A percentile compares a stretch with the other conserved stretches of the same genome.
Evolutionary conservation across 2,797 vertebrate species (phyloP).

Genomic region (Galaxias olidus): DNA sequence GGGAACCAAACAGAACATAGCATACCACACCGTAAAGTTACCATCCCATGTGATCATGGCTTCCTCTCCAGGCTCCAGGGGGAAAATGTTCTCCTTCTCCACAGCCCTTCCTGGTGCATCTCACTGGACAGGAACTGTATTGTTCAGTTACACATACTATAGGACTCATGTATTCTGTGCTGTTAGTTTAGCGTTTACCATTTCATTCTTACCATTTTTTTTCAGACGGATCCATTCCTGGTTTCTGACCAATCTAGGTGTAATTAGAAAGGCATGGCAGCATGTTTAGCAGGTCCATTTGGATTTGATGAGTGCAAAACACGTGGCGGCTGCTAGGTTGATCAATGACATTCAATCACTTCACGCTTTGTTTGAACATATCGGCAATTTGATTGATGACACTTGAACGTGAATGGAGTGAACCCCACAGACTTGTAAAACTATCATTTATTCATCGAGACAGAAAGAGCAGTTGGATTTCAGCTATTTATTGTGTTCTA

Average conservation of each 20-base stretch:
- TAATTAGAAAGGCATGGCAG: background rate
- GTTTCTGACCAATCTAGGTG: too few species aligned
- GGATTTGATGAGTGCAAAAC: conserved; percentile 6
- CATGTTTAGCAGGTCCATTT: conserved; percentile 16
- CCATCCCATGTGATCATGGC: conserved; percentile 50
- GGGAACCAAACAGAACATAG: conserved; percentile 65
- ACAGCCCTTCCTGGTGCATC: conserved; percentile 4
- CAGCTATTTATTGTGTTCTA: conserved; percentile 81
- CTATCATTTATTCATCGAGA: conserved; percentile 55
- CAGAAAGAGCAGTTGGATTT: conserved; percentile 55
- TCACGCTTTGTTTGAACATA: conserved; percentile 1
- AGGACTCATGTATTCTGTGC: conserved; percentile 33
- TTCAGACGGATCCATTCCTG: too few species aligned
- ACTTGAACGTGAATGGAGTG: conserved; percentile 27
- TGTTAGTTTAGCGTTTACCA: conserved; percentile 32
- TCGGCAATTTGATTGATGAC: conserved; percentile 28
- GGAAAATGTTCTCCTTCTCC: conserved; percentile 48
- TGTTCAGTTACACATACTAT: conserved; percentile 54
- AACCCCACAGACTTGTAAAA: conserved; percentile 56
- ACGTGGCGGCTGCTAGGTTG: background rate
- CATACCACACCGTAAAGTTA: conserved; percentile 64
- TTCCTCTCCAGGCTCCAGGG: conserved; percentile 50
- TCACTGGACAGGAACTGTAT: conserved; percentile 26
- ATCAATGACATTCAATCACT: conserved; percentile 8
- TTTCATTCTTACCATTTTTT: conserved; percentile 26